Base-by-base conservation (phyloP, 2,113 vertebrate genomes). In the Rattus rattus region DNA sequence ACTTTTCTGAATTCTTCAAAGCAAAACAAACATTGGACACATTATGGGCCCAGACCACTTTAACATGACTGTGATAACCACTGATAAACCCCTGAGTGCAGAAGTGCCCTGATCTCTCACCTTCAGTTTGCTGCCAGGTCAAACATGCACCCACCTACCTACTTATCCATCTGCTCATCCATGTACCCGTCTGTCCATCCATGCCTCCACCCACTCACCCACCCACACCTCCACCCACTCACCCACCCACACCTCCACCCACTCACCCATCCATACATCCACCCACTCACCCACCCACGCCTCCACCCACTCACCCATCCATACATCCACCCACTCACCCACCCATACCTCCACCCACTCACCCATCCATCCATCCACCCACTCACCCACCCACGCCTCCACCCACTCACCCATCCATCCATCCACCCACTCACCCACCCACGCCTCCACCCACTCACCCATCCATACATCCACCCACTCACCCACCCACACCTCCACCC, bases 1-100 rank as follows among this genome's bases (percentile, higher is more conserved):
- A 67, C 20, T 90, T 90, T 88, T 61, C 75, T 76, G 39, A 94
- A 70, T 88, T 85, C 54, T 94, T 75, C 5, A 84, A 83, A 59
- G 61, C 10, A 73, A 70, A 24, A 52, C 73, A 83, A 83, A 83
- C 11, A n/a, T 28, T 92, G 39, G 63, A 79, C 8, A 28, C 30
- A 76, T 9, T 61, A 93, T 33, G 49, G 49, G 73, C 56, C 49
- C 52, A 43, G 67, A 36, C 7, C 30, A n/a, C 49, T 33, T 49
- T 20, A 88, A 9, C 22, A 69, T 30, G 75, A 52, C 63, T 7
- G 49, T 79, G 43, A 52, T 49, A 67, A 30, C 0, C 28, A 33
- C 19, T 28, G 47, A 19, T 28, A 88, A 67, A 59, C 24, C 28
- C 33, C 89, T 17, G 11, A 28, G 36, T 47, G 56, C 16, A 47